phyloP scores from a whole-genome alignment of 2,888 invertebrate genomes.

The Troglohyphantes excavatus region DNA sequence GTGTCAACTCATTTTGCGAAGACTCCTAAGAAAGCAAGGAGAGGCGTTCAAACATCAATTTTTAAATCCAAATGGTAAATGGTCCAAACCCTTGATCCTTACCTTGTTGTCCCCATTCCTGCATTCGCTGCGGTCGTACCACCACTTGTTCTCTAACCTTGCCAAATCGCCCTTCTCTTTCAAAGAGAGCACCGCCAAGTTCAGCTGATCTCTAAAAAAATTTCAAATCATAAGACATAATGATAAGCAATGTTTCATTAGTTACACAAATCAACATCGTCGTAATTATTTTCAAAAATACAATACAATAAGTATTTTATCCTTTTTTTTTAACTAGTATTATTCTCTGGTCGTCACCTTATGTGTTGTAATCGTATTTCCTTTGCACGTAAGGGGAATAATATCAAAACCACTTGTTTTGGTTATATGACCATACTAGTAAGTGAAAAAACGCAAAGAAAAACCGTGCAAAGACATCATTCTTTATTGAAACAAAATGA shows the following conservation, averaged over 20 bases:
- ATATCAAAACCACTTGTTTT: too few species aligned
- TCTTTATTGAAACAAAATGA: too few species aligned
- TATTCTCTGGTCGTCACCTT: too few species aligned
- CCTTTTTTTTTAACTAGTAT: not conserved
- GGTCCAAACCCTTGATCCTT: not conserved
- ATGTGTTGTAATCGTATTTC: too few species aligned
- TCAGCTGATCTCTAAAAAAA: conserved; percentile 77
- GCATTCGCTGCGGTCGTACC: conserved; percentile 85
- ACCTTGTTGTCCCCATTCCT: conserved; percentile 80
- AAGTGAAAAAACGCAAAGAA: too few species aligned
- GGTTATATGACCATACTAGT: too few species aligned
- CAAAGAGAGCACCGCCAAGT: conserved; percentile 77
- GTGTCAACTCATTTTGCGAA: conserved; percentile 83
- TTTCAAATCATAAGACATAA: too few species aligned
- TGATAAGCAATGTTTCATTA: not conserved
- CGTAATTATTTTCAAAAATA: not conserved
- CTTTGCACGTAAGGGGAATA: too few species aligned
- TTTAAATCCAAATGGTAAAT: not conserved
- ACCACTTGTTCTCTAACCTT: conserved; percentile 84
- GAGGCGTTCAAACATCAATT: not conserved
- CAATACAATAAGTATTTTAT: not conserved
- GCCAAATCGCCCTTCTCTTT: conserved; percentile 83
- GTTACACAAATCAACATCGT: not conserved
- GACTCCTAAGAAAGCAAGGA: conserved; percentile 82
- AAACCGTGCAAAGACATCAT: too few species aligned